Evolutionary conservation across 2,113 vertebrate genomes (phyloP).

Genomic region (Crypturellus undulatus): DNA sequence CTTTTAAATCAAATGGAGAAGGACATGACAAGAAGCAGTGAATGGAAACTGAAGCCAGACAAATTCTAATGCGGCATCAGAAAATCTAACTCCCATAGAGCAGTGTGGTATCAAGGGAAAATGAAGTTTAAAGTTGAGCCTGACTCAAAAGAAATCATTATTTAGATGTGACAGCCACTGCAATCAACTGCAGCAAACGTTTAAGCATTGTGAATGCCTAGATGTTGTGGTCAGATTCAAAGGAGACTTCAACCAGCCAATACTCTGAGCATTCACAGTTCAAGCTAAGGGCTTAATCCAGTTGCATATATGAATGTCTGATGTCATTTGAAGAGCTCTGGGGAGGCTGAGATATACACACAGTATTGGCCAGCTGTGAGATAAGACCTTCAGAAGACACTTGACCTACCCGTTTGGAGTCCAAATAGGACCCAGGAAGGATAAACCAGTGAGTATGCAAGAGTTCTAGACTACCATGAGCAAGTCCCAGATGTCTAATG

Average conservation of each 20-base stretch:
- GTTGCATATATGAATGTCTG: not conserved
- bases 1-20: constrained; percentile 32
- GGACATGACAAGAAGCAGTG: not conserved
- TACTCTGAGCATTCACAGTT: not conserved
- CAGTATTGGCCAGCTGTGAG: not conserved
- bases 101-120: not conserved
- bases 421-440: not conserved
- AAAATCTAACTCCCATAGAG: not conserved
- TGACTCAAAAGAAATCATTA: not conserved
- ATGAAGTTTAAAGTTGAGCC: not conserved
- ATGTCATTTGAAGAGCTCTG: not conserved
- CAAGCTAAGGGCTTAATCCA: not conserved
- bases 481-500: not conserved
- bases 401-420: not conserved
- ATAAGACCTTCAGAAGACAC: not conserved
- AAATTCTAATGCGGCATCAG: not conserved
- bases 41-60: constrained; percentile 6
- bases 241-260: not conserved
- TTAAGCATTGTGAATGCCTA: not conserved
- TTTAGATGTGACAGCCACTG: not conserved
- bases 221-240: not conserved
- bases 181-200: not conserved
- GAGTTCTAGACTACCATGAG: not conserved
- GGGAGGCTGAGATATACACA: not conserved
- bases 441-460: not conserved